Percentiles rank a stretch among this genome's conserved stretches.
Conservation (phyloP, 2,888 invertebrate species). For the Gerris lacustris region DNA sequence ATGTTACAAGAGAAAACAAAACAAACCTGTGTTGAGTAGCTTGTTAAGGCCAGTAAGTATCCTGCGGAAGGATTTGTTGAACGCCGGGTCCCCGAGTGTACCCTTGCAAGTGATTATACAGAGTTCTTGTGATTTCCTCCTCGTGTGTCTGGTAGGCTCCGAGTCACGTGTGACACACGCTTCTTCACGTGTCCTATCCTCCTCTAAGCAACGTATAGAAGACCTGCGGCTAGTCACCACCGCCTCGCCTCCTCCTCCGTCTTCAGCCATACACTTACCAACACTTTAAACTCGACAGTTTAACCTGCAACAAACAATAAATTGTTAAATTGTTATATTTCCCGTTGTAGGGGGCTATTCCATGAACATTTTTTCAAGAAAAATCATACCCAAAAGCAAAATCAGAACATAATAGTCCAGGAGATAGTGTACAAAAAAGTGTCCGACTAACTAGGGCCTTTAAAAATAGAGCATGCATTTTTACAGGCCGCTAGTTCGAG, state of each 20-base stretch:
- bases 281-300: slow-evolving; percentile 3
- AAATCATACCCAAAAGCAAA: no score
- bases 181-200: no score
- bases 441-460: no score
- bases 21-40: slow-evolving; percentile 60
- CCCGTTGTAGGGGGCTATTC: no score
- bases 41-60: slow-evolving; percentile 65
- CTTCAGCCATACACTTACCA: not conserved
- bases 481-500: no score
- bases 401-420: no score
- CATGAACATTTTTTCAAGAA: no score
- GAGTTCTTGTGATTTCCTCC: slow-evolving; percentile 33
- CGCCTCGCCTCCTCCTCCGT: not conserved
- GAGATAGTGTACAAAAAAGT: no score
- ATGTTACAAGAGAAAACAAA: not conserved
- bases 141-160: not conserved
- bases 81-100: slow-evolving; percentile 74
- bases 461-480: no score
- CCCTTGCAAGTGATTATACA: slow-evolving; percentile 80
- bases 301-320: not conserved
- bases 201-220: no score
- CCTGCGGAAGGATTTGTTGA: slow-evolving; percentile 65
- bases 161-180: no score
- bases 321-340: no score
- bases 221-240: not conserved